phyloP scores from a whole-genome alignment of 2,113 vertebrate species.

The Chaetura pelagica region DNA sequence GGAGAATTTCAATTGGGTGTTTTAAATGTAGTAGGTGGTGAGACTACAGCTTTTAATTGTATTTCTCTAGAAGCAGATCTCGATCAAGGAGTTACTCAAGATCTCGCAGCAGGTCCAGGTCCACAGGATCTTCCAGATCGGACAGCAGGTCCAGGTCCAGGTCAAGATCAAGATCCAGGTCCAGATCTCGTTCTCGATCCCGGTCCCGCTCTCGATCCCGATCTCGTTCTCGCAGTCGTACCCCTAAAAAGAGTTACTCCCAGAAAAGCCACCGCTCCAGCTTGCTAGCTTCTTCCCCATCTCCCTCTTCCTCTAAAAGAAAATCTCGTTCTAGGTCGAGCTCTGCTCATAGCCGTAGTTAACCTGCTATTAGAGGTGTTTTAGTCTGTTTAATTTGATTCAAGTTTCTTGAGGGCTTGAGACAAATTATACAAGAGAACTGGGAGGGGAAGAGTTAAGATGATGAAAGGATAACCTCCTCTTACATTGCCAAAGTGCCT shows the following conservation, averaged over 20 bases:
- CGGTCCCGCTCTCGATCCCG: conserved; percentile 64
- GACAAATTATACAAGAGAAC: conserved; percentile 49
- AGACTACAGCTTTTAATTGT: background rate
- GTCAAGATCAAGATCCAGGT: conserved; percentile 54
- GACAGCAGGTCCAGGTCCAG: conserved; percentile 59
- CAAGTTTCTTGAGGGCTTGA: conserved; percentile 71
- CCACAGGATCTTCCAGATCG: conserved; percentile 60
- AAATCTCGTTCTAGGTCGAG: conserved; percentile 77
- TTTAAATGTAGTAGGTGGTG: background rate
- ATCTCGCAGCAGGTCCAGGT: conserved; percentile 75
- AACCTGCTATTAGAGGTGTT: conserved; percentile 57
- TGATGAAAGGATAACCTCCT: conserved; percentile 65
- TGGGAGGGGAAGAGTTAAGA: conserved; percentile 62
- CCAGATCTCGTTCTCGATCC: conserved; percentile 59
- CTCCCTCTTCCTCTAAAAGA: conserved; percentile 73
- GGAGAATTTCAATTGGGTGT: background rate
- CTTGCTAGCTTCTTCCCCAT: conserved; percentile 69
- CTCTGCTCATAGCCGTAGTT: conserved; percentile 77
- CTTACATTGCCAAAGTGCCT: conserved; percentile 73
- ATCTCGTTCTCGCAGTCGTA: conserved; percentile 72
- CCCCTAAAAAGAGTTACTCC: conserved; percentile 75
- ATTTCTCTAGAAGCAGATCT: conserved; percentile 67
- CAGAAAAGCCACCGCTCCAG: conserved; percentile 72
- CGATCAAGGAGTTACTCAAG: conserved; percentile 78
- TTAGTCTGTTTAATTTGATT: conserved; percentile 62